phyloP scores from a whole-genome alignment of 2,113 vertebrate species.

The Oryzias javanicus region DNA sequence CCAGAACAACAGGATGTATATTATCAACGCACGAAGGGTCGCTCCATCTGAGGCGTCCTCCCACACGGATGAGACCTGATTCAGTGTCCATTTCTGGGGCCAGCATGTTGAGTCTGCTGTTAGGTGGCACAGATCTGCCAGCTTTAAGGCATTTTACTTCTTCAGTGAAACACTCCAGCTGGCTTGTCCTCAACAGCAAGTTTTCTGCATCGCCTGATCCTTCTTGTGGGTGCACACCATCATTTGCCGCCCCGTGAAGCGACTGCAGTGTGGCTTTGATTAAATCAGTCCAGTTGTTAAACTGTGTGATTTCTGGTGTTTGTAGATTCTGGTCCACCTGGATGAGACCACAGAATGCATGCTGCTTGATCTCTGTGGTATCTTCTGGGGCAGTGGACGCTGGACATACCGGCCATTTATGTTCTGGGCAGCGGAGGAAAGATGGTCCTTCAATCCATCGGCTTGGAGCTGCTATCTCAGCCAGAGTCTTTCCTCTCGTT shows the following conservation, averaged over 20 bases:
- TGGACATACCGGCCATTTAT: too few relatives aligned
- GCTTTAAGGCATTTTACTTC: background rate
- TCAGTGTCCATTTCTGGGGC: background rate
- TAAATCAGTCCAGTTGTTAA: background rate
- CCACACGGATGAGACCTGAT: background rate
- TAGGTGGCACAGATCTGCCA: background rate
- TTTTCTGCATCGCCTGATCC: background rate
- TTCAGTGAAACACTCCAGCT: background rate
- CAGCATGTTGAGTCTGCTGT: background rate
- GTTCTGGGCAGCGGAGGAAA: too few relatives aligned
- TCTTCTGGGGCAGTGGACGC: too few relatives aligned
- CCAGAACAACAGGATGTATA: background rate
- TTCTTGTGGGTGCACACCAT: background rate
- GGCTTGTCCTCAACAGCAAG: background rate
- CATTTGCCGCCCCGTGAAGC: background rate
- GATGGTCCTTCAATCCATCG: too few relatives aligned
- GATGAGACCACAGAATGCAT: background rate
- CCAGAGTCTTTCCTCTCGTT: too few relatives aligned
- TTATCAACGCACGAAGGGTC: background rate
- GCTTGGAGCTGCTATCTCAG: too few relatives aligned
- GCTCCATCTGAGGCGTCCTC: background rate
- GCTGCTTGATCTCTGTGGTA: too few relatives aligned
- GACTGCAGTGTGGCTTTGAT: background rate
- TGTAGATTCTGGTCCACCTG: background rate
- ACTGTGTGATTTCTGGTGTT: background rate